These are phyloP conservation scores for Tyrannus savana DNA, from an alignment of 2,113 vertebrate genomes.

Conservation along the genomic window DNA sequence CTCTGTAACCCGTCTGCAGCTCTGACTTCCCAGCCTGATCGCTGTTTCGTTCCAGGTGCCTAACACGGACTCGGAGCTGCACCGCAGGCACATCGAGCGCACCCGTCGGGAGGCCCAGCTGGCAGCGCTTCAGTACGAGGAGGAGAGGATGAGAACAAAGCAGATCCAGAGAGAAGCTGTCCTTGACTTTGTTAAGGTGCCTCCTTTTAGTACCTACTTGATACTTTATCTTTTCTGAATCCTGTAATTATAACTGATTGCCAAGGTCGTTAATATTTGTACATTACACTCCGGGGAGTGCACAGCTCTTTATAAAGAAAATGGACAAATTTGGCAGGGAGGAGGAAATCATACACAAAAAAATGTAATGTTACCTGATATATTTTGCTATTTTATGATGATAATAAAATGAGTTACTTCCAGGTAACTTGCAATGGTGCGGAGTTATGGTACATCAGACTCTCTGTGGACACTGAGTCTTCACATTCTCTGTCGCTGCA, in stretches of 20 bases:
- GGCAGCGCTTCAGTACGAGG: slow-evolving; percentile 89
- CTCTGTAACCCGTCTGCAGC: neutral
- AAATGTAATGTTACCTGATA: neutral
- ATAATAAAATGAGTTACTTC: neutral
- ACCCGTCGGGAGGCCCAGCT: slow-evolving; percentile 90
- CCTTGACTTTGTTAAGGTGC: slow-evolving; percentile 82
- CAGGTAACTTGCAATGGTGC: neutral
- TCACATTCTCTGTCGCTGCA: neutral
- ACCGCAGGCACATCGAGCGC: slow-evolving; percentile 79
- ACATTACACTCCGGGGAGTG: fast-evolving
- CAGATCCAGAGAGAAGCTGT: slow-evolving; percentile 80
- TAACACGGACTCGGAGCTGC: slow-evolving; percentile 50
- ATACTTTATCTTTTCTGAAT: neutral
- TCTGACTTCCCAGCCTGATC: neutral
- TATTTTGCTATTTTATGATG: neutral
- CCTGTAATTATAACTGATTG: neutral
- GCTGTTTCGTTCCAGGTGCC: slow-evolving; percentile 47
- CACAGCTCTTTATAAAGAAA: neutral
- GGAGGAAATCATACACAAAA: neutral
- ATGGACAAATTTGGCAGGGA: neutral
- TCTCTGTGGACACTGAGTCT: fast-evolving
- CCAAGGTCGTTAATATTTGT: neutral
- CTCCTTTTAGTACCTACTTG: neutral
- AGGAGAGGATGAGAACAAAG: slow-evolving; percentile 86
- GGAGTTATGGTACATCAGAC: neutral